Percentiles rank a stretch among this genome's conserved stretches.
These are phyloP conservation scores for Pontoporia blainvillei DNA, from an alignment of 2,113 vertebrate species.

Conservation along the genomic window DNA sequence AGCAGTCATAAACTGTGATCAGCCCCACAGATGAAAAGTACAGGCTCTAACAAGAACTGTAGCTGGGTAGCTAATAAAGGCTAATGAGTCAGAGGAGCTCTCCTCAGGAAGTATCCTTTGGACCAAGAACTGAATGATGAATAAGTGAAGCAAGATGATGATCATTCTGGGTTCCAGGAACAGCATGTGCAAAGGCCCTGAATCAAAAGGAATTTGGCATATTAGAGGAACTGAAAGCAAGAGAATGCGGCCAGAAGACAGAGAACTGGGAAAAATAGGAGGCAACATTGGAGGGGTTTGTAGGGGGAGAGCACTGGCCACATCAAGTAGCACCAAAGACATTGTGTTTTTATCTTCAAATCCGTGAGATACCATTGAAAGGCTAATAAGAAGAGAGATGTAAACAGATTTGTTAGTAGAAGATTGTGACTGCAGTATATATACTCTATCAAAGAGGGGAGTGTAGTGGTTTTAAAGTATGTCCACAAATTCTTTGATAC, in stretches of 20 bases:
- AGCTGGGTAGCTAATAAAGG: neutral
- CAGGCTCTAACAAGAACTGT: neutral
- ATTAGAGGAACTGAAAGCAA: neutral
- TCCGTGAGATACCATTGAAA: neutral
- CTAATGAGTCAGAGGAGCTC: neutral
- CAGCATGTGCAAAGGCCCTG: neutral
- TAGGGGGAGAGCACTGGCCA: neutral
- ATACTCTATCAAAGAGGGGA: neutral
- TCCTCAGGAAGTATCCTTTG: neutral
- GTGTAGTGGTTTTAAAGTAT: neutral
- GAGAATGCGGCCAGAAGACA: neutral
- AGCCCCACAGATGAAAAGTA: neutral
- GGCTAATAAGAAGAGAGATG: neutral
- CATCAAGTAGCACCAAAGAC: neutral
- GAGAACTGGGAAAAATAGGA: neutral
- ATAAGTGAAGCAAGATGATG: neutral
- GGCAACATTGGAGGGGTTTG: neutral
- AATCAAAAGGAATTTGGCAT: neutral
- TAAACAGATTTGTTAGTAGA: neutral
- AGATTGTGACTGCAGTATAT: neutral
- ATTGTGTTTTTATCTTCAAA: neutral
- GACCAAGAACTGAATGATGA: neutral
- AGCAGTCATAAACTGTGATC: neutral
- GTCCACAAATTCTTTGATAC: neutral
- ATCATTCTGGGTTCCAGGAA: neutral